These are phyloP conservation scores for Tangara arthus DNA, from an alignment of 2,797 vertebrate genomes.

Conservation along the genomic window DNA sequence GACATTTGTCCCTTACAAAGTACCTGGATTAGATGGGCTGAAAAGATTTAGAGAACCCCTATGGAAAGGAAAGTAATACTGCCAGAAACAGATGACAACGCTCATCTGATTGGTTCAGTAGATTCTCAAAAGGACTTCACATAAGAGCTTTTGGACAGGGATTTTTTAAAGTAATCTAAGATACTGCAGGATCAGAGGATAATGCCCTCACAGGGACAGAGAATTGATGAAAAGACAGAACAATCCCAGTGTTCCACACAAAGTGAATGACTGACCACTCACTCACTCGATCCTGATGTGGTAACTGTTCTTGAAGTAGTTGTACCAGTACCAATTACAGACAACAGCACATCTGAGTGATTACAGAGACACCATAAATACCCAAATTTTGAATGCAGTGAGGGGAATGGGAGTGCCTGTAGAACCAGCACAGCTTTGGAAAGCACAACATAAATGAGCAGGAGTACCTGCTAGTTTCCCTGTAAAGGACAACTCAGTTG, in stretches of 20 bases:
- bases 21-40: background rate
- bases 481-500: background rate
- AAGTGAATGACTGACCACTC: background rate
- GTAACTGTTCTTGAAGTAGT: background rate
- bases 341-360: background rate
- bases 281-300: background rate
- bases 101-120: background rate
- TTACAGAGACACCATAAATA: background rate
- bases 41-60: background rate
- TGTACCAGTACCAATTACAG: background rate
- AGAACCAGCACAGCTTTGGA: background rate
- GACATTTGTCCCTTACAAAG: background rate
- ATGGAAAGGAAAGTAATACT: background rate
- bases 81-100: background rate
- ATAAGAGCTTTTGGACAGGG: background rate
- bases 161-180: background rate
- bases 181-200: background rate
- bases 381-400: background rate
- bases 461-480: background rate
- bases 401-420: background rate
- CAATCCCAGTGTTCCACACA: background rate
- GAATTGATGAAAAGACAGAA: background rate
- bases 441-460: background rate
- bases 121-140: background rate
- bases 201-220: background rate